Conservation (phyloP, 2,888 invertebrate species). For the Zonitis immaculata region DNA sequence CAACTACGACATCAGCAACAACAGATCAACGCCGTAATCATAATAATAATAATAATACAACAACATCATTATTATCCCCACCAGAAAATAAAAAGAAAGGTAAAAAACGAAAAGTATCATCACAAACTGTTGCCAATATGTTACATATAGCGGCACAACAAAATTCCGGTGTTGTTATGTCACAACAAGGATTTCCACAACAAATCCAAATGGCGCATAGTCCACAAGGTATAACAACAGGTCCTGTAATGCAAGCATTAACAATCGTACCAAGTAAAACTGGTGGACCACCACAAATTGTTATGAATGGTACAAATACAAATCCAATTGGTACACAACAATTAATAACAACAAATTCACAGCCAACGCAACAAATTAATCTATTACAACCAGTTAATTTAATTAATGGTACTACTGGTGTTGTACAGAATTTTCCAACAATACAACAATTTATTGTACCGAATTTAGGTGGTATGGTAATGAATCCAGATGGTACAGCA, state of each 20-base stretch:
- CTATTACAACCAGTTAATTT: conserved; percentile 77
- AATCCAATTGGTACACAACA: conserved; percentile 63
- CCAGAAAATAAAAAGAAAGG: conserved; percentile 57
- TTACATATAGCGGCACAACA: conserved; percentile 65
- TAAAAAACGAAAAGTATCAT: conserved; percentile 69
- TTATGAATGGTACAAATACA: conserved; percentile 66
- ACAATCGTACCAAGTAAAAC: conserved; percentile 74
- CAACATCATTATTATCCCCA: conserved; percentile 66
- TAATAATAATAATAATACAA: too few relatives aligned
- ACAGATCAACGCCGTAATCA: too few relatives aligned
- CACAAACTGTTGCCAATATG: conserved; percentile 66
- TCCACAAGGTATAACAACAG: conserved; percentile 62
- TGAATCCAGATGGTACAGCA: conserved; percentile 69
- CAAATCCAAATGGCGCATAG: conserved; percentile 67
- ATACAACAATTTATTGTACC: conserved; percentile 82
- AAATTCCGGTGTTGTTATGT: conserved; percentile 59
- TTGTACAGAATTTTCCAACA: conserved; percentile 71
- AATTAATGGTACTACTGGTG: conserved; percentile 63
- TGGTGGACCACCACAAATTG: conserved; percentile 67
- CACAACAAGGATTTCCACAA: conserved; percentile 58
- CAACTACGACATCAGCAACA: too few relatives aligned
- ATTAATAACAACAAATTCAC: conserved; percentile 58
- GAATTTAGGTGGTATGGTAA: conserved; percentile 74
- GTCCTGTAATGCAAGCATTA: conserved; percentile 68
- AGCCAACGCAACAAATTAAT: conserved; percentile 60